phyloP scores from a whole-genome alignment of 2,797 vertebrate genomes.

The Phrynocephalus forsythii region DNA sequence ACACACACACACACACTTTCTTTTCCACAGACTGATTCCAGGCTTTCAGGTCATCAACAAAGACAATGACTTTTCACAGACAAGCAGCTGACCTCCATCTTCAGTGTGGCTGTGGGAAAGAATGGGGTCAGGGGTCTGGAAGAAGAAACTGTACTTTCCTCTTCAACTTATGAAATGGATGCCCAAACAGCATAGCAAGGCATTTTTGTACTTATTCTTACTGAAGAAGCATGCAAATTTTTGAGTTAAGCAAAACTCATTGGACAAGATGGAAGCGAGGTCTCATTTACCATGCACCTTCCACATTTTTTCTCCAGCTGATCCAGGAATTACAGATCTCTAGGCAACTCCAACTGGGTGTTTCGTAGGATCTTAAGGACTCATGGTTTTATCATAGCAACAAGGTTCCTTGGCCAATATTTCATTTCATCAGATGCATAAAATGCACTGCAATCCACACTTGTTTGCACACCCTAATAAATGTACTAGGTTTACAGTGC shows the following conservation, averaged over 20 bases:
- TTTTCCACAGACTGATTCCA: constrained; percentile 33
- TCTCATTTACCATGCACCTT: not conserved
- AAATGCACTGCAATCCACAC: not conserved
- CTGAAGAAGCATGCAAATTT: not conserved
- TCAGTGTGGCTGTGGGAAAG: not conserved
- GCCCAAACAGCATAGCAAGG: not conserved
- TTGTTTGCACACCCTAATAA: not conserved
- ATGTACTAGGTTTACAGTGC: not conserved
- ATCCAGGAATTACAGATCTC: not conserved
- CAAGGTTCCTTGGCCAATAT: not conserved
- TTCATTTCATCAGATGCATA: not conserved
- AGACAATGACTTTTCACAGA: constrained; percentile 8
- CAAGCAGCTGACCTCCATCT: constrained; percentile 21
- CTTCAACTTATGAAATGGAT: not conserved
- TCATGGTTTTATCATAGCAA: not conserved
- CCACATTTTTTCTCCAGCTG: not conserved
- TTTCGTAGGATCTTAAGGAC: not conserved
- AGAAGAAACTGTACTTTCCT: not conserved
- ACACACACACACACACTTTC: not conserved
- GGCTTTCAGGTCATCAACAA: not conserved
- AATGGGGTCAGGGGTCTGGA: not conserved
- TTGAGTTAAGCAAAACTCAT: not conserved
- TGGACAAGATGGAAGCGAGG: not conserved
- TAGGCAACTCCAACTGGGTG: not conserved
- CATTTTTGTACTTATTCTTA: not conserved